Conservation (phyloP, 2,113 vertebrate species). For the Phrynosoma platyrhinos region DNA sequence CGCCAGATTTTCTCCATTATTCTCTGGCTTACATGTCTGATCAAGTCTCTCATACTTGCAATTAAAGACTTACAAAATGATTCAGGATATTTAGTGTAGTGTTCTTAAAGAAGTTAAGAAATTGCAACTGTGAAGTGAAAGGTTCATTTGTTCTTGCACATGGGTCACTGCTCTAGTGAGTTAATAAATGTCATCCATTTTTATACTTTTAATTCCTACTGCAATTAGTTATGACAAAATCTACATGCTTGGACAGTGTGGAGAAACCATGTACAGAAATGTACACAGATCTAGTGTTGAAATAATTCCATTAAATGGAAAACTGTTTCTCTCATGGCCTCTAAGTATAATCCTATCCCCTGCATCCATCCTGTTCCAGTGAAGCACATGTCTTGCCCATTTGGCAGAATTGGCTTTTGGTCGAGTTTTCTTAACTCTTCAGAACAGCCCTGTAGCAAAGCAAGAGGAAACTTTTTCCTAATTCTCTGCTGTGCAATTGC, state of each 20-base stretch:
- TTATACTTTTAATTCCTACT: not conserved
- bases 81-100: not conserved
- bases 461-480: not conserved
- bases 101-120: not conserved
- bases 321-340: not conserved
- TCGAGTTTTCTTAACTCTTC: not conserved
- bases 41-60: not conserved
- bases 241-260: not conserved
- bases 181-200: not conserved
- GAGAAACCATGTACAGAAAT: not conserved
- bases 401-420: not conserved
- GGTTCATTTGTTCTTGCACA: not conserved
- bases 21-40: not conserved
- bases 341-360: not conserved
- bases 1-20: constrained; percentile 13
- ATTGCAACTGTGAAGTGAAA: not conserved
- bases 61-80: not conserved
- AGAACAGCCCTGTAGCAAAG: not conserved
- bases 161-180: not conserved
- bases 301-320: constrained; percentile 10
- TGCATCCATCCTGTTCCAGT: not conserved
- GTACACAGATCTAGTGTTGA: not conserved
- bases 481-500: not conserved
- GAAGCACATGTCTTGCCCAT: no score
- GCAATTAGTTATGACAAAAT: not conserved